Evolutionary conservation across 2,888 invertebrate genomes (phyloP).

Genomic region (Arrhopalites spinosus): DNA sequence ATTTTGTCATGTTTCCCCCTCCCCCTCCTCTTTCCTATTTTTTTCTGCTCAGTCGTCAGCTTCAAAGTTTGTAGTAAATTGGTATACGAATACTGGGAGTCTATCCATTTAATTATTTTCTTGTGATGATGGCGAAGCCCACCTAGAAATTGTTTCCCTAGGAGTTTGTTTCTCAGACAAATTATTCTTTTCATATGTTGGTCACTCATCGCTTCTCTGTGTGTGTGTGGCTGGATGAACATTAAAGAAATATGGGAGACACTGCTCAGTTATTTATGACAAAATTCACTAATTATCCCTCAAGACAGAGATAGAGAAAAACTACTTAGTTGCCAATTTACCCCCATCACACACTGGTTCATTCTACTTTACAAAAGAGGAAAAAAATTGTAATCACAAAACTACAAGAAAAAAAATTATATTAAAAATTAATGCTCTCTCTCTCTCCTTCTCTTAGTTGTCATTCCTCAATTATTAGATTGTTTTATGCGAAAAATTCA

Average conservation of each 20-base stretch:
- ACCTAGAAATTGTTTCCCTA: background rate
- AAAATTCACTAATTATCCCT: constrained; percentile 12
- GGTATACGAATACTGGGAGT: no score
- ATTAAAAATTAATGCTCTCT: no score
- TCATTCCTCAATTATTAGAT: constrained; percentile 11
- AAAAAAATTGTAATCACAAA: no score
- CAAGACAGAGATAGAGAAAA: background rate
- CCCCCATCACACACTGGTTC: no score
- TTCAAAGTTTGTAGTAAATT: no score
- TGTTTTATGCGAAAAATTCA: constrained; percentile 4
- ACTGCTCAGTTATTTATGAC: constrained; percentile 7
- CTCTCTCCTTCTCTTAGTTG: background rate
- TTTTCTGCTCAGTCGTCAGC: no score
- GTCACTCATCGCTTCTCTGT: background rate
- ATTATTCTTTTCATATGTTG: background rate
- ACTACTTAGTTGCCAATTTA: background rate
- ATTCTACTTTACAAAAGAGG: background rate
- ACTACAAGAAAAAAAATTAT: no score
- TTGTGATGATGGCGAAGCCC: background rate
- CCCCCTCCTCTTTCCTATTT: no score
- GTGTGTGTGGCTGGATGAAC: no score
- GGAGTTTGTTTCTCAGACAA: background rate
- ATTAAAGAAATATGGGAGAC: background rate
- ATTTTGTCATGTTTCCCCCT: constrained; percentile 9
- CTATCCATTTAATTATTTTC: no score